Conservation (phyloP, 2,797 vertebrate genomes). For the Cebuella pygmaea region DNA sequence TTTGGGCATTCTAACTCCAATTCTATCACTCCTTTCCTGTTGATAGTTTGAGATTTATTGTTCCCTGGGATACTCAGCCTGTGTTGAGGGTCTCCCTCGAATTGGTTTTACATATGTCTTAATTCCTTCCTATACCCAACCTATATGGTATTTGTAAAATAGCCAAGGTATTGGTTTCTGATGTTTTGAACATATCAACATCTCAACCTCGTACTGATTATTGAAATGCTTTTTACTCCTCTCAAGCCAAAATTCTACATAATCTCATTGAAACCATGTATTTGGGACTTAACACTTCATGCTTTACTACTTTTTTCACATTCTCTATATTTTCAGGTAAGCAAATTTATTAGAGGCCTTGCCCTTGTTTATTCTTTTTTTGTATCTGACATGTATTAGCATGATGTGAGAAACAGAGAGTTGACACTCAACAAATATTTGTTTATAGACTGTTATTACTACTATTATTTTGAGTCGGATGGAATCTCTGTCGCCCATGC, state of each 20-base stretch:
- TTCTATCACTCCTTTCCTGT: background rate
- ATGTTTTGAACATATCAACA: background rate
- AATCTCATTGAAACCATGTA: background rate
- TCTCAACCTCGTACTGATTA: background rate
- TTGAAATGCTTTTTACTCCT: background rate
- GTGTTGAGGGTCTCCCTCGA: background rate
- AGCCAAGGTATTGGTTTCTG: background rate
- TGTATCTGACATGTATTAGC: background rate
- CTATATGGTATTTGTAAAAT: background rate
- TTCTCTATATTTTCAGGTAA: background rate
- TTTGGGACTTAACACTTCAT: background rate
- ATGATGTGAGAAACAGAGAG: background rate
- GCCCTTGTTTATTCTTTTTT: background rate
- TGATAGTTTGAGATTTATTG: background rate
- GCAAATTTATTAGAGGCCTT: background rate
- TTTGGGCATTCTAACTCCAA: background rate
- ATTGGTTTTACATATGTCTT: background rate
- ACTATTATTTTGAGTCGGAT: background rate
- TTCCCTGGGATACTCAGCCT: background rate
- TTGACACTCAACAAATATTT: background rate
- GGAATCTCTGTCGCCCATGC: background rate
- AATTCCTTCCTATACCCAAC: background rate
- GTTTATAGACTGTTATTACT: background rate
- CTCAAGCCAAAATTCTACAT: background rate
- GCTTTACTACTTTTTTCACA: background rate